A percentile compares a stretch with the other conserved stretches of the same genome.
Conservation (phyloP, 2,113 vertebrate genomes). For the Hippocampus comes region DNA sequence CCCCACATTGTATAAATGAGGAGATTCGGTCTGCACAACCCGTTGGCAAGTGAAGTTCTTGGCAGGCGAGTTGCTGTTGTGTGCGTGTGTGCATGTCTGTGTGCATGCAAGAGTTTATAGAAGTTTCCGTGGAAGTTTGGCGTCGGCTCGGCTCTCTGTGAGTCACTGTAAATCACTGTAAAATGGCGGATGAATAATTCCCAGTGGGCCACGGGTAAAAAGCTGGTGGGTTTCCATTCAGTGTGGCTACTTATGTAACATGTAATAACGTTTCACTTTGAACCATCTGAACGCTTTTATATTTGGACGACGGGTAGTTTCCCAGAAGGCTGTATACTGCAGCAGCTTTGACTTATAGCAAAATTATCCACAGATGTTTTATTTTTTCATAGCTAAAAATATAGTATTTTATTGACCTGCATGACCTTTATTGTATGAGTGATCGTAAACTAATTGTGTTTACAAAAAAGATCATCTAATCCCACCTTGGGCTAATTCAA, state of each 20-base stretch:
- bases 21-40: not conserved
- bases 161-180: conserved; percentile 54
- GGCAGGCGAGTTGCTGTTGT: not conserved
- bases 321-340: not conserved
- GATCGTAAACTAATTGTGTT: not conserved
- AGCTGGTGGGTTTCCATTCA: conserved; percentile 13
- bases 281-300: not conserved
- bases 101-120: conserved; percentile 27
- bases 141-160: conserved; percentile 46
- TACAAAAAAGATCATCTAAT: not conserved
- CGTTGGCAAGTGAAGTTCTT: not conserved
- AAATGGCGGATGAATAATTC: conserved; percentile 48
- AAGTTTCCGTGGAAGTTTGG: conserved; percentile 62
- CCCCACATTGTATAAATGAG: not conserved
- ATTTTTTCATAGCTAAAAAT: too few relatives aligned
- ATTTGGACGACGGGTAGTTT: conserved; percentile 1
- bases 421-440: not conserved
- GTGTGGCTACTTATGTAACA: conserved; percentile 48
- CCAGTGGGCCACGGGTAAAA: conserved; percentile 19
- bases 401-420: not conserved
- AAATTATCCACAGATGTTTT: too few relatives aligned
- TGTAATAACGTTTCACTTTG: conserved; percentile 8
- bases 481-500: not conserved
- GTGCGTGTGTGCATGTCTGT: conserved; percentile 1
- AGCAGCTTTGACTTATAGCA: too few relatives aligned